phyloP scores from a whole-genome alignment of 2,797 vertebrate genomes.

The Orientallactaga sibirica region DNA sequence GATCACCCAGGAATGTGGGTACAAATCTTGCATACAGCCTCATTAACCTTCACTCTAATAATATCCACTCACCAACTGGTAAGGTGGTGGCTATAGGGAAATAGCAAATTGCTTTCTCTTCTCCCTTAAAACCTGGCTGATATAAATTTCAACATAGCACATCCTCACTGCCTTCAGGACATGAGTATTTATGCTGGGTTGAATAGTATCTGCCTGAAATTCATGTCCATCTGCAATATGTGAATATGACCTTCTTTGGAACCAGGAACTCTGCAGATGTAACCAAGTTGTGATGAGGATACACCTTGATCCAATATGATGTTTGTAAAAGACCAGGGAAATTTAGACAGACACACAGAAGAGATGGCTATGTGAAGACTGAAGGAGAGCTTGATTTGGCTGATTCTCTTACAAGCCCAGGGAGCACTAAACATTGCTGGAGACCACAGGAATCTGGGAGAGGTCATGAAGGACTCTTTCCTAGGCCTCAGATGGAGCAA shows the following conservation, averaged over 20 bases:
- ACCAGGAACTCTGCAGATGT: not conserved
- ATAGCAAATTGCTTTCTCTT: not conserved
- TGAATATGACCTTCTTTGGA: conserved; percentile 4
- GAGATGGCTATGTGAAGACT: not conserved
- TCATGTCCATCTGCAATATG: not conserved
- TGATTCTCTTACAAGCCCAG: not conserved
- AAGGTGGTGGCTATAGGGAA: not conserved
- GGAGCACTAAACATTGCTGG: not conserved
- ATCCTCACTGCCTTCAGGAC: not conserved
- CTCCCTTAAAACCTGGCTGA: not conserved
- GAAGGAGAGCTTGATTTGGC: too few species aligned
- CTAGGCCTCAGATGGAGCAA: not conserved
- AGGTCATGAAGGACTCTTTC: not conserved
- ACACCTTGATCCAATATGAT: not conserved
- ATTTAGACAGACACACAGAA: not conserved
- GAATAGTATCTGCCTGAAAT: not conserved
- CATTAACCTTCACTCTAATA: not conserved
- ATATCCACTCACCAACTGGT: not conserved
- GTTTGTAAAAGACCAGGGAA: not conserved
- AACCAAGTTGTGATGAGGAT: not conserved
- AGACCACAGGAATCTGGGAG: not conserved
- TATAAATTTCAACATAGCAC: not conserved
- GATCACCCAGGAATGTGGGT: not conserved
- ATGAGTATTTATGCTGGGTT: not conserved
- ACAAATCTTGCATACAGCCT: not conserved